A percentile compares a stretch with the other conserved stretches of the same genome.
Evolutionary conservation across 2,113 vertebrate species (phyloP).

Genomic region (Okapia johnstoni): DNA sequence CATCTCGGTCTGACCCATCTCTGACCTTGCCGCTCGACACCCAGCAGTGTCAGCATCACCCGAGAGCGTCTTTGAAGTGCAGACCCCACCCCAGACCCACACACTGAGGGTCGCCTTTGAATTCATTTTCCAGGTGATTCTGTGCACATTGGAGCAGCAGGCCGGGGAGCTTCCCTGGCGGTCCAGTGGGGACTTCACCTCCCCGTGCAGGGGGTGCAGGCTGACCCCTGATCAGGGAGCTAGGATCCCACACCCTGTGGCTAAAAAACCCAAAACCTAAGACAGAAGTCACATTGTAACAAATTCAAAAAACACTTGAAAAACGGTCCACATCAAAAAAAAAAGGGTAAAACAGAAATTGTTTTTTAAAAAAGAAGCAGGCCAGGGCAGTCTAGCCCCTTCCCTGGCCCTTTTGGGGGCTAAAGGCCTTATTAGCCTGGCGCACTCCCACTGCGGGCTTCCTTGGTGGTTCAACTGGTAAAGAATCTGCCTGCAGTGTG

Average conservation of each 20-base stretch:
- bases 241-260: background rate
- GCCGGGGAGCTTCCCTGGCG: background rate
- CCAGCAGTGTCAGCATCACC: too few species aligned
- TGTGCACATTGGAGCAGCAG: background rate
- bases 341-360: background rate
- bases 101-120: background rate
- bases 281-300: background rate
- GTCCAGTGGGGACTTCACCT: background rate
- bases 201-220: background rate
- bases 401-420: background rate
- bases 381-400: background rate
- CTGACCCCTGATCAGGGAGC: background rate
- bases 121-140: background rate
- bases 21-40: background rate
- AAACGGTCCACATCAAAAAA: background rate
- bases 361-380: background rate
- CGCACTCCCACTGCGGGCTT: background rate
- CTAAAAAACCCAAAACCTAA: background rate
- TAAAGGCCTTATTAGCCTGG: background rate
- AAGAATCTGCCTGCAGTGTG: background rate
- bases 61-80: background rate
- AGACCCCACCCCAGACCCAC: background rate
- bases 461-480: background rate
- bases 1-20: background rate
- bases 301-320: background rate